A percentile compares a stretch with the other conserved stretches of the same genome.
Evolutionary conservation across 2,888 invertebrate genomes (phyloP).

Genomic region (Drosophila nigricruria): DNA sequence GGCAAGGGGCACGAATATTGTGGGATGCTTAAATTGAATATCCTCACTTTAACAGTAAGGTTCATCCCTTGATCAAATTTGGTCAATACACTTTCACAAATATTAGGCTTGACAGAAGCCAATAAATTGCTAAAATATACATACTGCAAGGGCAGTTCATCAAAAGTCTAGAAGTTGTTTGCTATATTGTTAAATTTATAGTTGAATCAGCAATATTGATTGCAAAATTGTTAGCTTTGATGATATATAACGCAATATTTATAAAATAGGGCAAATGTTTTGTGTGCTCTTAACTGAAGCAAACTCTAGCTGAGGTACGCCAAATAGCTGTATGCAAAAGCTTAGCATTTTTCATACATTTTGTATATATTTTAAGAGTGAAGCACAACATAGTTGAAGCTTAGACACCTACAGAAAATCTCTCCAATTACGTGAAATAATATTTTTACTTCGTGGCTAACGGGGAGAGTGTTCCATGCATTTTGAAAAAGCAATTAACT

Average conservation of each 20-base stretch:
- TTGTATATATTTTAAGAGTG: neutral
- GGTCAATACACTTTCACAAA: constrained; percentile 61
- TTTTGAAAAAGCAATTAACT: constrained; percentile 69
- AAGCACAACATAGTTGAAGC: neutral
- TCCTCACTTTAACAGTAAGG: constrained; percentile 34
- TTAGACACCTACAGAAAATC: constrained; percentile 10
- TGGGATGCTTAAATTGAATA: constrained; percentile 63
- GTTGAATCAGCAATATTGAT: constrained; percentile 18
- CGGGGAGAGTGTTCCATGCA: constrained; percentile 46
- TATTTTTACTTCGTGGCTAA: constrained; percentile 28
- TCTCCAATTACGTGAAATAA: constrained; percentile 39
- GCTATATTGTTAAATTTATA: constrained; percentile 28
- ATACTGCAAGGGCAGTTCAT: constrained; percentile 28
- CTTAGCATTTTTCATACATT: neutral
- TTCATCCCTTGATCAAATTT: constrained; percentile 66
- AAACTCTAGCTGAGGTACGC: neutral
- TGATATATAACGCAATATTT: neutral
- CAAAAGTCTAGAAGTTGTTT: constrained; percentile 29
- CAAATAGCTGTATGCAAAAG: neutral
- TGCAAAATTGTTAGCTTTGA: neutral
- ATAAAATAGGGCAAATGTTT: neutral
- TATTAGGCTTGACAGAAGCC: constrained; percentile 55
- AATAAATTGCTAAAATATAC: constrained; percentile 38
- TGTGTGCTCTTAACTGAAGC: neutral
- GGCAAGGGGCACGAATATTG: constrained; percentile 22